Conservation (phyloP, 2,113 vertebrate species). For the Laticauda laticaudata region DNA sequence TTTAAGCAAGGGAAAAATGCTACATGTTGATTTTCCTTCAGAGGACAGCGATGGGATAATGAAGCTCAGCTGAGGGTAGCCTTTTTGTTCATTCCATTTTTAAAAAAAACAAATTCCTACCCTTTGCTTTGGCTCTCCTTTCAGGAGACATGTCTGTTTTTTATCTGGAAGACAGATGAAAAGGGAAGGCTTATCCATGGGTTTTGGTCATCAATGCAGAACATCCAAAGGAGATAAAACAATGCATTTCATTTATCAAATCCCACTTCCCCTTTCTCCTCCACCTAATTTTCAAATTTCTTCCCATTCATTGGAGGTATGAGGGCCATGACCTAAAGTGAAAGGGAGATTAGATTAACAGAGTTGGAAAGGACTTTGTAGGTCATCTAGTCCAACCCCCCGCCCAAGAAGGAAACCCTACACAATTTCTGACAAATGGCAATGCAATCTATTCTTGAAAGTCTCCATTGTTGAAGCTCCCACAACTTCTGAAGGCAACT, state of each 20-base stretch:
- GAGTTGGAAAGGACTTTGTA: too few species aligned
- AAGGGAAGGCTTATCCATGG: neutral
- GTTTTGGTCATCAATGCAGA: neutral
- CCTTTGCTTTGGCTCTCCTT: neutral
- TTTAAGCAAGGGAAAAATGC: neutral
- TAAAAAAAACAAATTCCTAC: neutral
- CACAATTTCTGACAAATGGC: too few species aligned
- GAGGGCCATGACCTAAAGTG: accelerated
- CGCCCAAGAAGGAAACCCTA: too few species aligned
- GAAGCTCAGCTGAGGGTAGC: neutral
- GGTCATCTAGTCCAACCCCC: too few species aligned
- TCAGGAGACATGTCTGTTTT: neutral
- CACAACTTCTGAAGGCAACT: too few species aligned
- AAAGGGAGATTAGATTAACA: neutral
- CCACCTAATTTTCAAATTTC: neutral
- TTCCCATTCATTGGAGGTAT: neutral
- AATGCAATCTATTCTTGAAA: too few species aligned
- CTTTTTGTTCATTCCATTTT: neutral
- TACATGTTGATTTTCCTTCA: neutral
- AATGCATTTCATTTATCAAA: neutral
- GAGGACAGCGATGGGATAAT: neutral
- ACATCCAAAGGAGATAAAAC: neutral
- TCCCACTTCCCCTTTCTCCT: neutral
- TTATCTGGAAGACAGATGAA: neutral
- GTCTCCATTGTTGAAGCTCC: too few species aligned